A percentile compares a stretch with the other conserved stretches of the same genome.
Evolutionary conservation across 2,797 vertebrate species (phyloP).

Genomic region (Eremophila alpestris): DNA sequence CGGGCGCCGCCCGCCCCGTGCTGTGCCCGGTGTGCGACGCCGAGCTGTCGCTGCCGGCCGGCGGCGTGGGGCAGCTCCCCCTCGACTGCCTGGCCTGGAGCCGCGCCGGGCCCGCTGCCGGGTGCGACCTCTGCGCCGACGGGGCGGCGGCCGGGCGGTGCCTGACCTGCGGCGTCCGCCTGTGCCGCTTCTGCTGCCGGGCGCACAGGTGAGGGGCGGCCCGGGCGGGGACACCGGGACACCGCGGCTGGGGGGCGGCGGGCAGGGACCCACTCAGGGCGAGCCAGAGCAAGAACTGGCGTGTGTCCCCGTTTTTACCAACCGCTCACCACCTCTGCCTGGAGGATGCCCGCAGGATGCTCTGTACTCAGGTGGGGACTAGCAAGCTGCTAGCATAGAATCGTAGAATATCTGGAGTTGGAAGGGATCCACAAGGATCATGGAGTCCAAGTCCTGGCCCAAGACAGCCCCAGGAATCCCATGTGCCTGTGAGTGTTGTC

Average conservation of each 20-base stretch:
- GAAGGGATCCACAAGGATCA: neutral
- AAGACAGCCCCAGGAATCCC: too few relatives aligned
- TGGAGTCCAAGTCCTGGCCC: neutral
- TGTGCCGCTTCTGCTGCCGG: constrained; percentile 92
- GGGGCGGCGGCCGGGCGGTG: constrained; percentile 84
- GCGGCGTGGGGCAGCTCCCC: constrained; percentile 80
- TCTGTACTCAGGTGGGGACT: too few relatives aligned
- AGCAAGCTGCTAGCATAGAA: neutral
- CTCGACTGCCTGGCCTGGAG: constrained; percentile 86
- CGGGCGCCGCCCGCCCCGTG: constrained; percentile 66
- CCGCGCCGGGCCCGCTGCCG: constrained; percentile 69
- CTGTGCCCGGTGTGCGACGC: constrained; percentile 89
- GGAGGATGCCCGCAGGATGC: neutral
- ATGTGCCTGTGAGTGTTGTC: neutral
- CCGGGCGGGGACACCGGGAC: neutral
- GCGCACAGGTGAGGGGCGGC: constrained; percentile 85
- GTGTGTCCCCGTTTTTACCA: rapidly evolving
- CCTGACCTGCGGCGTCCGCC: constrained; percentile 83
- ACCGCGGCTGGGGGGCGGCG: neutral
- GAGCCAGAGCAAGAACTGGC: rapidly evolving
- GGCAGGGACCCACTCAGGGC: rapidly evolving
- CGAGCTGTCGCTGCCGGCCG: constrained; percentile 83
- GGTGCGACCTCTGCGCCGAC: constrained; percentile 89
- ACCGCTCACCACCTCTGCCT: too few relatives aligned
- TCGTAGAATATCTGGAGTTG: neutral